Evolutionary conservation across 2,797 vertebrate species (phyloP).

Genomic region (Sphenodon punctatus): DNA sequence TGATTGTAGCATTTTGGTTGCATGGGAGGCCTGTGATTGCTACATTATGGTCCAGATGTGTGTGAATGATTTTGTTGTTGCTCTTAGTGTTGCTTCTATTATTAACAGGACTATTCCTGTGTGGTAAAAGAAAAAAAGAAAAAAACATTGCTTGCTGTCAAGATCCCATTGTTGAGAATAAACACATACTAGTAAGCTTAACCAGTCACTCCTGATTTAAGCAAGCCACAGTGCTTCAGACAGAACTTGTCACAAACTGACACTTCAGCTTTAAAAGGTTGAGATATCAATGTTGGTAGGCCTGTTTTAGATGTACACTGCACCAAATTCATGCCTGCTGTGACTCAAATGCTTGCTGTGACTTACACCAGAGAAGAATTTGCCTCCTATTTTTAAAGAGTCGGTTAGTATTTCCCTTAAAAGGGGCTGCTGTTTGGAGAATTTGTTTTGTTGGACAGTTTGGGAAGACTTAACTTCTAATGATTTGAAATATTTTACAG

Average conservation of each 20-base stretch:
- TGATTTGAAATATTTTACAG: constrained; percentile 5
- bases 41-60: not conserved
- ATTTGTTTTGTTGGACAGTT: not conserved
- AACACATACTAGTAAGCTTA: not conserved
- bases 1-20: not conserved
- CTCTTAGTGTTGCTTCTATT: not conserved
- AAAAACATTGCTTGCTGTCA: not conserved
- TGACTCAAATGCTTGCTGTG: constrained; percentile 11
- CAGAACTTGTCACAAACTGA: not conserved
- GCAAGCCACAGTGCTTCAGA: not conserved
- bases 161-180: not conserved
- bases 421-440: constrained; percentile 13
- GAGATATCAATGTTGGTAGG: constrained; percentile 4
- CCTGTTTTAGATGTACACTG: not conserved
- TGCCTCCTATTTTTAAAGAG: not conserved
- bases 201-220: constrained; percentile 24
- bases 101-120: not conserved
- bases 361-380: not conserved
- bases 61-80: not conserved
- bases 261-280: constrained; percentile 12
- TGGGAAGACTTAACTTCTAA: constrained; percentile 4
- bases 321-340: constrained; percentile 22
- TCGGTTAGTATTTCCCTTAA: not conserved
- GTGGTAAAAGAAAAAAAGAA: too few species aligned
- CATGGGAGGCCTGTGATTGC: not conserved